Evolutionary conservation across 92 coral and sea anemone species (phyloP).

Genomic region (Bergia puertoricense): DNA sequence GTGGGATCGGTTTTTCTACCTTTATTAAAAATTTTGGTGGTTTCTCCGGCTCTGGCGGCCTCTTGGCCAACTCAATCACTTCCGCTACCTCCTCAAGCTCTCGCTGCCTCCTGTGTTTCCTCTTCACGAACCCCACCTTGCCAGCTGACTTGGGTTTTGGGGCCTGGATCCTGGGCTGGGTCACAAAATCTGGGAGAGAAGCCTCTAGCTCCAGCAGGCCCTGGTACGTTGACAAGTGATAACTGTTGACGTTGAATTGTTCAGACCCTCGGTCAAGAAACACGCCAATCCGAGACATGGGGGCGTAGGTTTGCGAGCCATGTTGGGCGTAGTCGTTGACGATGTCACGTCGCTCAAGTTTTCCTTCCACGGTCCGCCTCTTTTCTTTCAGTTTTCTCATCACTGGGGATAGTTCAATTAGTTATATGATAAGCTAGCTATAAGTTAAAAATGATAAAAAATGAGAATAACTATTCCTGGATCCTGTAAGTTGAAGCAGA

Average conservation of each 20-base stretch:
- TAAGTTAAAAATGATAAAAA: too few relatives aligned
- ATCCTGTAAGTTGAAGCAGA: too few relatives aligned
- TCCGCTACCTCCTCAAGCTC: constrained; percentile 96
- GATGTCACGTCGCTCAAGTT: constrained; percentile 90
- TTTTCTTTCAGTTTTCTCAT: constrained; percentile 91
- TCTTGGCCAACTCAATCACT: constrained; percentile 80
- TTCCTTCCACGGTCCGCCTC: constrained; percentile 94
- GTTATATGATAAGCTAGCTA: background rate
- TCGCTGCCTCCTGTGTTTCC: constrained; percentile 90
- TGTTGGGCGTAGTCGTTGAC: constrained; percentile 84
- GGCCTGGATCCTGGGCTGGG: constrained; percentile 95
- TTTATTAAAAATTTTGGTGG: constrained; percentile 88
- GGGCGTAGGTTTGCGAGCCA: constrained; percentile 95
- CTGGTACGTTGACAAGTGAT: constrained; percentile 87
- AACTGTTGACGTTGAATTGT: constrained; percentile 89
- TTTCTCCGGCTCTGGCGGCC: constrained; percentile 77
- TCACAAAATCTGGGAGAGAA: constrained; percentile 95
- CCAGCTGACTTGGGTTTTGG: constrained; percentile 94
- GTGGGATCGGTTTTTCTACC: constrained; percentile 97
- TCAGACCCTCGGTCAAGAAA: constrained; percentile 99
- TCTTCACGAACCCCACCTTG: constrained; percentile 89
- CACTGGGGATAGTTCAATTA: constrained; percentile 46
- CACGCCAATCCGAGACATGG: constrained; percentile 97
- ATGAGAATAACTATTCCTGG: too few relatives aligned
- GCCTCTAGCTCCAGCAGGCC: constrained; percentile 94